Evolutionary conservation across 1,140 invertebrate genomes (phyloP), one percentile per base, ranked within the genome.

Genomic region (Zaprionus vittiger): DNA sequence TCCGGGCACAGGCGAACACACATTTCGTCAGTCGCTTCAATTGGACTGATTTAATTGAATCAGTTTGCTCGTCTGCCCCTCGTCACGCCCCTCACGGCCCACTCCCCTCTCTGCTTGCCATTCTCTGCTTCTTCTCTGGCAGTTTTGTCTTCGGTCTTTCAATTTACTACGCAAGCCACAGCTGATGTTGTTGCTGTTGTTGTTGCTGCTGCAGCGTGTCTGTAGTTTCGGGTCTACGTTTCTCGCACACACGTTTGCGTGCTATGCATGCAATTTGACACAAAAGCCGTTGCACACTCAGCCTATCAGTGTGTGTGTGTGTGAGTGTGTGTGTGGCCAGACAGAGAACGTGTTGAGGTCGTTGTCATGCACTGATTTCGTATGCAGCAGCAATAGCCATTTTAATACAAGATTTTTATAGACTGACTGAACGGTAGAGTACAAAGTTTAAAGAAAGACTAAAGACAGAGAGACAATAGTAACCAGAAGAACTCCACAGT

Each of bases 1-100:
- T 87, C 83, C 74, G 68, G 57, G 66, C 84, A 87, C 83, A 80
- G 38, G 66, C 70, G 70, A 54, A 74, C 77, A 75, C 73, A 81
- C 78, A 84, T 83, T 89, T 89, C 78, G 85, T 75, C 81, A 84
- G 84, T 70, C 68, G 80, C 81, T 90, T 89, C 84, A 89, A 89
- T 89, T 89, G 84, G 85, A 90, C 84, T 89, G 84, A 89, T 89
- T 89, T 89, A 89, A 89, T 89, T 89, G 84, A 89, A 89, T 89
- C 84, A 90, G 85, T 90, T 81, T 79, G 81, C 79, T 68, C 79
- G 81, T 86, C 83, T 80, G 70, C 47, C 49, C 14, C 17, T 17
- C 64, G 11, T 14, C 37, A 7, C 15, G 24, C n/a, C 24, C 60
- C 24, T 5, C 9, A 26, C 28, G 24, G 5, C 56, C 34, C 20